A percentile compares a stretch with the other conserved stretches of the same genome.
These are phyloP conservation scores for Eristalis pertinax DNA, from an alignment of 2,888 invertebrate species.

Conservation along the genomic window DNA sequence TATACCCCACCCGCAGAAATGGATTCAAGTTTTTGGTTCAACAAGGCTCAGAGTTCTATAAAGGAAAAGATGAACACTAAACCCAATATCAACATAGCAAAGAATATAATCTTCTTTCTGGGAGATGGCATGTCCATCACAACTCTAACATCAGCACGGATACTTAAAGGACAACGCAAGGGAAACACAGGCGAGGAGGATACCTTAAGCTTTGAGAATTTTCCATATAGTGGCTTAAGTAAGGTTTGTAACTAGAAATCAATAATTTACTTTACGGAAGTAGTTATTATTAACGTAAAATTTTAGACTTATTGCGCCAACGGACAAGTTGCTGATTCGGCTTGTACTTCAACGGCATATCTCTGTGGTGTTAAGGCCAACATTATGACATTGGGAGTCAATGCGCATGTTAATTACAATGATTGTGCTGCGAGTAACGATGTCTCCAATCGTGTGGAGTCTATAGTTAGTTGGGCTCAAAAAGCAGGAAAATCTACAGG, in stretches of 20 bases:
- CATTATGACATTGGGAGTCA: conserved; percentile 86
- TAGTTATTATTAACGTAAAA: not conserved
- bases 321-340: conserved; percentile 88
- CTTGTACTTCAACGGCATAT: conserved; percentile 87
- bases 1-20: conserved; percentile 72
- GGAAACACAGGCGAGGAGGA: conserved; percentile 84
- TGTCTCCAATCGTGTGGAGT: conserved; percentile 84
- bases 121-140: conserved; percentile 88
- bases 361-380: conserved; percentile 88
- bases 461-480: conserved; percentile 88
- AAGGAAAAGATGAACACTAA: conserved; percentile 61
- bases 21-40: conserved; percentile 74
- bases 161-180: conserved; percentile 85
- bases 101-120: conserved; percentile 78
- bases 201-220: conserved; percentile 84
- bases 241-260: conserved; percentile 82
- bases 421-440: conserved; percentile 85
- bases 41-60: conserved; percentile 74
- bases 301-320: conserved; percentile 84
- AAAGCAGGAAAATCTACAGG: conserved; percentile 84
- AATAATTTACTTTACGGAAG: not conserved
- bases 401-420: conserved; percentile 84
- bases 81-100: conserved; percentile 73
- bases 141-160: conserved; percentile 86
- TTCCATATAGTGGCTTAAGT: conserved; percentile 85